A percentile compares a stretch with the other conserved stretches of the same genome.
Conservation (phyloP, 2,888 invertebrate genomes). For the Copidosoma aretas region DNA sequence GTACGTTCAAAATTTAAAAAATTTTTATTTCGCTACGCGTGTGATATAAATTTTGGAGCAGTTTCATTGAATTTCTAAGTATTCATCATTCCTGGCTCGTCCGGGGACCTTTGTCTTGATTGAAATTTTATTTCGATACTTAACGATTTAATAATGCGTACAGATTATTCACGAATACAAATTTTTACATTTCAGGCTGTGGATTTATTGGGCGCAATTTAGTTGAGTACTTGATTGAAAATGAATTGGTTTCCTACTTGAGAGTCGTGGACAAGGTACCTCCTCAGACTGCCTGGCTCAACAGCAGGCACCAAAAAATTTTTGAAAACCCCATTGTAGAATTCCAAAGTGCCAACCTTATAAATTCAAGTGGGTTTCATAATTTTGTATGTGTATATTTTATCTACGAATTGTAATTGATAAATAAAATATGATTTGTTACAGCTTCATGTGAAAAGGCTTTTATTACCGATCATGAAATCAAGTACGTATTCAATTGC, state of each 20-base stretch:
- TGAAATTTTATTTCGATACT: not conserved
- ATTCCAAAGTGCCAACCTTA: conserved; percentile 90
- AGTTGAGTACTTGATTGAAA: conserved; percentile 78
- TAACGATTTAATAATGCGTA: not conserved
- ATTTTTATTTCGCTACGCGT: not conserved
- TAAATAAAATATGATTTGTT: conserved; percentile 45
- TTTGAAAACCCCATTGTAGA: conserved; percentile 81
- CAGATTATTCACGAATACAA: not conserved
- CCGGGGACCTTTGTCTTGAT: not conserved
- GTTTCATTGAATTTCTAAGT: too few relatives aligned
- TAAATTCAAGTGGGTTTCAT: conserved; percentile 74
- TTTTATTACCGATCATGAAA: conserved; percentile 70
- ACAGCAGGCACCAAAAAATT: conserved; percentile 72
- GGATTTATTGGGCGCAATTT: conserved; percentile 93
- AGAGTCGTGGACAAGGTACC: conserved; percentile 92
- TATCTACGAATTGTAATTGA: conserved; percentile 7
- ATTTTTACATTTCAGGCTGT: conserved; percentile 63
- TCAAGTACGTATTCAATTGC: conserved; percentile 86
- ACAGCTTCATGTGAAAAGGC: conserved; percentile 82
- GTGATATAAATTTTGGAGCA: not conserved
- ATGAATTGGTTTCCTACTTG: conserved; percentile 77
- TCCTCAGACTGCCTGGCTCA: conserved; percentile 90
- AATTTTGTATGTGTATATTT: conserved; percentile 15
- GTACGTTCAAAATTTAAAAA: not conserved
- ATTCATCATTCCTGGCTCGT: not conserved